Evolutionary conservation across 2,888 invertebrate genomes (phyloP).

Genomic region (Dolichopus griseipennis): DNA sequence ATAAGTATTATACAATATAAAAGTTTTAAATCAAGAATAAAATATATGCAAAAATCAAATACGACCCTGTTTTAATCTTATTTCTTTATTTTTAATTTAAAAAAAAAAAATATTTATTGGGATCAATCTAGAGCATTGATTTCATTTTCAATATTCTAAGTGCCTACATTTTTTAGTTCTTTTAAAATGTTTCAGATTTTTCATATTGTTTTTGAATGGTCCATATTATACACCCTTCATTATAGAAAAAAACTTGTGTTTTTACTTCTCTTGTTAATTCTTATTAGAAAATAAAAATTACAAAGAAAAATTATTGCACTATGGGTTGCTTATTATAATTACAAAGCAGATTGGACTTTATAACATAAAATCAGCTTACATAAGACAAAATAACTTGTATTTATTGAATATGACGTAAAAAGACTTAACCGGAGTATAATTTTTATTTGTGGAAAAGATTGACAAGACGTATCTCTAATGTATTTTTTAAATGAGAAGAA

Average conservation of each 20-base stretch:
- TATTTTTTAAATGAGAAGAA: too few species aligned
- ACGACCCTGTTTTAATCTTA: not conserved
- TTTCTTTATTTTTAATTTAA: not conserved
- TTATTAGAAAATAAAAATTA: not conserved
- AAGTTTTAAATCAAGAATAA: too few species aligned
- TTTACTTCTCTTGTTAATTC: not conserved
- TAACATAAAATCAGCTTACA: too few species aligned
- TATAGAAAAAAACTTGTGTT: not conserved
- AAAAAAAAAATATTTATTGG: not conserved
- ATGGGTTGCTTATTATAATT: not conserved
- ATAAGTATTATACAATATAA: too few species aligned
- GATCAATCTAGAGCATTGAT: constrained; percentile 1
- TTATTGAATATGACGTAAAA: too few species aligned
- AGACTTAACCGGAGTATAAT: too few species aligned
- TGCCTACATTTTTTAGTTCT: not conserved
- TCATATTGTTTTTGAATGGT: not conserved
- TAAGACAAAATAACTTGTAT: too few species aligned
- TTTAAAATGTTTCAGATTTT: not conserved
- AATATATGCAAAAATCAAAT: not conserved
- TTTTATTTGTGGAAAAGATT: too few species aligned
- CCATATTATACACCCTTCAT: not conserved
- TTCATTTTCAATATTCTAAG: constrained; percentile 4
- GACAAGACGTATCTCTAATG: too few species aligned
- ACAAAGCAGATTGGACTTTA: too few species aligned
- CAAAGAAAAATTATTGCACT: not conserved